These are phyloP conservation scores for Bufotes viridis DNA, from an alignment of 2,797 vertebrate genomes.

Conservation along the genomic window DNA sequence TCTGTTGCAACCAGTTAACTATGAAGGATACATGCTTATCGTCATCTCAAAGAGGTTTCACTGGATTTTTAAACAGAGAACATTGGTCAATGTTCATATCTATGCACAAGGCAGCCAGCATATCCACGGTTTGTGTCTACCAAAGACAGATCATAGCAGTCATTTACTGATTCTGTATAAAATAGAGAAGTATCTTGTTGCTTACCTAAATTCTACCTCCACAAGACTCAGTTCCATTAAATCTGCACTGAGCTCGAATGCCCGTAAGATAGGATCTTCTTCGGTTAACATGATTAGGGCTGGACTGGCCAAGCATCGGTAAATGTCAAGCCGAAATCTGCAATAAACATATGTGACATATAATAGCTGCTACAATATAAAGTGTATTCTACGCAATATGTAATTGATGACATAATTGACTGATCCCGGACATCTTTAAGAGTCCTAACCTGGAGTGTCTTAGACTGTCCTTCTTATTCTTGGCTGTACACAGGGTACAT, in stretches of 20 bases:
- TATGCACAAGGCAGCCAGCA: no score
- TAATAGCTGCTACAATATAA: not conserved
- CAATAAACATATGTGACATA: not conserved
- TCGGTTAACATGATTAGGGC: slow-evolving; percentile 98
- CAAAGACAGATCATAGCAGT: no score
- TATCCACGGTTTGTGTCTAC: no score
- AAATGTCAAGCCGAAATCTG: slow-evolving; percentile 98
- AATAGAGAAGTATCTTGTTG: not conserved
- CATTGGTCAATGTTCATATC: no score
- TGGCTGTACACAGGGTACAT: slow-evolving; percentile 95
- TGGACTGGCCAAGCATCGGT: slow-evolving; percentile 94
- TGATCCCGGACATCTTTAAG: not conserved
- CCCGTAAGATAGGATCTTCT: slow-evolving; percentile 95
- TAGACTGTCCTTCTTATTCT: slow-evolving; percentile 98
- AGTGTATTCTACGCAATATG: not conserved
- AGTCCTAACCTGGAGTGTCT: slow-evolving; percentile 90
- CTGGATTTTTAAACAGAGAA: no score
- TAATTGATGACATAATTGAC: not conserved
- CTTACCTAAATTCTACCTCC: slow-evolving; percentile 97
- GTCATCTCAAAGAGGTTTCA: no score
- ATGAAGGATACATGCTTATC: no score
- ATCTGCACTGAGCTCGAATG: slow-evolving; percentile 96
- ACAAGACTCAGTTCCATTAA: slow-evolving; percentile 96
- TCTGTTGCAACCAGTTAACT: no score
- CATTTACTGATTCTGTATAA: not conserved